Evolutionary conservation across 2,888 invertebrate species (phyloP).

Genomic region (Caenorhabditis angaria): DNA sequence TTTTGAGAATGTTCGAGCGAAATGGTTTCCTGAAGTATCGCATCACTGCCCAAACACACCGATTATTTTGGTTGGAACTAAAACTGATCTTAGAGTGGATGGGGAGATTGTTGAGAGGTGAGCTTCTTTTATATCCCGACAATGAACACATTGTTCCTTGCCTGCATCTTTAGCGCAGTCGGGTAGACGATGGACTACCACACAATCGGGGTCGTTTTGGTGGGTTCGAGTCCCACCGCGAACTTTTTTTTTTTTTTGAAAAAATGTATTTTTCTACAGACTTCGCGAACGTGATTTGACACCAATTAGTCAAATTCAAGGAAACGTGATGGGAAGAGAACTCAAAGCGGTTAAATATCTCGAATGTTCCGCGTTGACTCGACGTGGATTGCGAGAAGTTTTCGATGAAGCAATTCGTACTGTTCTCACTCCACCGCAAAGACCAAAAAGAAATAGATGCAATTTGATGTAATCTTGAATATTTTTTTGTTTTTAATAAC

Average conservation of each 20-base stretch:
- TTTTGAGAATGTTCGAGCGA: conserved; percentile 98
- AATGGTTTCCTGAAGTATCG: conserved; percentile 96
- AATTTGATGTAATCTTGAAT: conserved; percentile 78
- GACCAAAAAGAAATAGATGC: conserved; percentile 83
- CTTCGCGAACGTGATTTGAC: conserved; percentile 78
- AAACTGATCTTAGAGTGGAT: conserved; percentile 96
- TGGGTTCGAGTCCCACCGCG: too few species aligned
- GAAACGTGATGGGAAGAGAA: conserved; percentile 87
- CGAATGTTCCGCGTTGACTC: conserved; percentile 98
- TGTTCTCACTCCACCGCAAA: conserved; percentile 93
- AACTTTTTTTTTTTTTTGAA: too few species aligned
- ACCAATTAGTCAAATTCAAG: conserved; percentile 95
- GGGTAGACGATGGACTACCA: too few species aligned
- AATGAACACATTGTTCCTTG: too few species aligned
- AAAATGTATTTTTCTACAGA: conserved; percentile 24
- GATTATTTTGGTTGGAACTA: conserved; percentile 95
- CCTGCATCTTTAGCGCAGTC: too few species aligned
- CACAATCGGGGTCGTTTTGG: too few species aligned
- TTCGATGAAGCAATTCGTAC: conserved; percentile 99
- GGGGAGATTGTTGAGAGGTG: conserved; percentile 80
- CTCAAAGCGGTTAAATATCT: conserved; percentile 97
- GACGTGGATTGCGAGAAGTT: conserved; percentile 80
- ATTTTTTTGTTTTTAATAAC: too few species aligned
- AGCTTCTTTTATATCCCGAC: too few species aligned
- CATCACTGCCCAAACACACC: conserved; percentile 99